A percentile compares a stretch with the other conserved stretches of the same genome.
Conservation (phyloP, 2,797 vertebrate species). For the Lycodopsis pacificus region DNA sequence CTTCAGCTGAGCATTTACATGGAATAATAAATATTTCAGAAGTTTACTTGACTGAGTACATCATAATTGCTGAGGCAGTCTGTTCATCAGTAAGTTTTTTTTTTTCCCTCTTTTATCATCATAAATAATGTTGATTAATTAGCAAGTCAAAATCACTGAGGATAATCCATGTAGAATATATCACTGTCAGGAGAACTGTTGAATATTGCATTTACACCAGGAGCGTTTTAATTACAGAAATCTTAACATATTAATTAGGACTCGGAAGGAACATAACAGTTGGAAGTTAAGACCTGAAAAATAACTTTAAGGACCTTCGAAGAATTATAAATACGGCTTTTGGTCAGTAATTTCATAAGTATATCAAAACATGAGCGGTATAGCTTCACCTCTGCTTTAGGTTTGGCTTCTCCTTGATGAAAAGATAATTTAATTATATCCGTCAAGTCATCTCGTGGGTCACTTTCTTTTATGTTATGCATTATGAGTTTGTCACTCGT, state of each 20-base stretch:
- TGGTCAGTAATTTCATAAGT: background rate
- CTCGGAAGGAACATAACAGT: constrained; percentile 47
- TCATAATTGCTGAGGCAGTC: constrained; percentile 80
- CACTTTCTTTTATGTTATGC: background rate
- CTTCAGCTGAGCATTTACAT: constrained; percentile 8
- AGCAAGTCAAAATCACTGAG: constrained; percentile 87
- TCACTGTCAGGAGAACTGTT: constrained; percentile 87
- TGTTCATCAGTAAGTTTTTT: constrained; percentile 77
- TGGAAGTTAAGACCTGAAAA: constrained; percentile 35
- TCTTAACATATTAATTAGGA: constrained; percentile 79
- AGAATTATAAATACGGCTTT: constrained; percentile 9
- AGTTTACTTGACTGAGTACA: constrained; percentile 77
- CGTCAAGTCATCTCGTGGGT: background rate
- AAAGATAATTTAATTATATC: background rate
- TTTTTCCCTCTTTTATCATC: constrained; percentile 74
- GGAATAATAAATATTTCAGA: constrained; percentile 65
- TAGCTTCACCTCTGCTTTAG: background rate
- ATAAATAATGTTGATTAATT: constrained; percentile 91
- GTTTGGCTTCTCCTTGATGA: background rate
- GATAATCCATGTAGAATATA: constrained; percentile 88
- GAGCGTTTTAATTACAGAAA: constrained; percentile 85
- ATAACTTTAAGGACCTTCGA: constrained; percentile 34
- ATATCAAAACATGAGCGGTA: background rate
- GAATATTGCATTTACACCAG: constrained; percentile 86
- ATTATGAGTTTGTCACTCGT: background rate